Conservation (phyloP, 2,113 vertebrate genomes). For the Pedetes capensis region DNA sequence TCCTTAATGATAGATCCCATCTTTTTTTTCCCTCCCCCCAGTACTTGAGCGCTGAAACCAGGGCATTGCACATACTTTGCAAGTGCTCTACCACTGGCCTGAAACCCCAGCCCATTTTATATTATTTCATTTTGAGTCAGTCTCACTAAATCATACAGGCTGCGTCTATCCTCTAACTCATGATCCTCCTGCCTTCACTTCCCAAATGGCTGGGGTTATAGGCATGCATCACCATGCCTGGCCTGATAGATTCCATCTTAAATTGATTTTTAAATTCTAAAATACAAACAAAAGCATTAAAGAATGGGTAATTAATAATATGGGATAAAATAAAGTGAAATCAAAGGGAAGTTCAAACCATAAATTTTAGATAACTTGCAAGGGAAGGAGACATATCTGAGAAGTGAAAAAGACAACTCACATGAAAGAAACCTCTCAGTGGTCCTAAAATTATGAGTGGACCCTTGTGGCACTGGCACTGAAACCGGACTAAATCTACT, state of each 20-base stretch:
- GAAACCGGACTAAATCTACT: neutral
- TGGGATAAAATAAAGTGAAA: constrained; percentile 7
- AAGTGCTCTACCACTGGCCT: no score
- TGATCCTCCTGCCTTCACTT: no score
- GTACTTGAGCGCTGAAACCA: no score
- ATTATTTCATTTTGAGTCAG: no score
- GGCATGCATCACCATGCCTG: no score
- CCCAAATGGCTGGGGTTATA: no score
- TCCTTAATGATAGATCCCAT: constrained; percentile 22
- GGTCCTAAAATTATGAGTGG: neutral
- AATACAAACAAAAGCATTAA: neutral
- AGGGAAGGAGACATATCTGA: neutral
- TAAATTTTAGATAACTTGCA: neutral
- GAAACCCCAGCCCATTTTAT: no score
- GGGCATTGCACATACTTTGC: no score
- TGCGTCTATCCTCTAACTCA: no score
- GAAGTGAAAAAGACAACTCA: neutral
- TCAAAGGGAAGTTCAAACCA: neutral
- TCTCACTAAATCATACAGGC: no score
- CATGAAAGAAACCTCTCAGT: neutral
- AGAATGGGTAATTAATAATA: constrained; percentile 2
- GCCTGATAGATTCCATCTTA: neutral
- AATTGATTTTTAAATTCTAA: constrained; percentile 35
- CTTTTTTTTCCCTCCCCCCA: no score
- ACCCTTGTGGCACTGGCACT: neutral